phyloP scores from a whole-genome alignment of 2,888 invertebrate species.

The Xestia rhomboidea region DNA sequence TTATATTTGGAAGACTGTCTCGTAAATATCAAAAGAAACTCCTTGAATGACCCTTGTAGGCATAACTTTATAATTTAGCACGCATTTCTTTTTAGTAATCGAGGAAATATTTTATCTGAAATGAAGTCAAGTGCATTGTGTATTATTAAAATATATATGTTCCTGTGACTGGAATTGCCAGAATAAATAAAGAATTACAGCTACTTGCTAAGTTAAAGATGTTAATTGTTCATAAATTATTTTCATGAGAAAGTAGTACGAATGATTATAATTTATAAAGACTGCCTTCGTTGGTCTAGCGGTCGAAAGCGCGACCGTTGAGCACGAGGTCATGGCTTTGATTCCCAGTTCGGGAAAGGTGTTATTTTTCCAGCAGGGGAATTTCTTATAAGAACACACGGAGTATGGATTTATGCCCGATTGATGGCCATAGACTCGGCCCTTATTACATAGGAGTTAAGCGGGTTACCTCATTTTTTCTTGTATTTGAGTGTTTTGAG shows the following conservation, averaged over 20 bases:
- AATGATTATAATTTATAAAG: background rate
- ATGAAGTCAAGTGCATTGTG: conserved; percentile 13
- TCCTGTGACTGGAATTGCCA: background rate
- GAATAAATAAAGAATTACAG: conserved; percentile 1
- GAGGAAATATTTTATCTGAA: conserved; percentile 23
- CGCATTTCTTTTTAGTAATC: conserved; percentile 14
- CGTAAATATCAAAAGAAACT: conserved; percentile 35
- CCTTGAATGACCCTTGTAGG: conserved; percentile 19
- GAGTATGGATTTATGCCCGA: no score
- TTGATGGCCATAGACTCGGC: no score
- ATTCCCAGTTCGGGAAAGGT: no score
- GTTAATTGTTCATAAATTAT: background rate
- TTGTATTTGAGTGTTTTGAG: no score
- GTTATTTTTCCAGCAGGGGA: no score
- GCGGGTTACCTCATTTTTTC: no score
- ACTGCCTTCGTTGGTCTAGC: background rate
- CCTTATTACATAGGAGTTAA: no score
- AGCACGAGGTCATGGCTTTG: no score
- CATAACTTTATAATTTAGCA: conserved; percentile 42
- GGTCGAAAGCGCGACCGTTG: no score
- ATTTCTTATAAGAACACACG: no score
- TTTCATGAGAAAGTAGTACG: background rate
- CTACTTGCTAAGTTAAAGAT: background rate
- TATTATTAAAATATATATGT: conserved; percentile 35
- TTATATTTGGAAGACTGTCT: conserved; percentile 46